Evolutionary conservation across 1,140 invertebrate species (phyloP).

Genomic region (Zeugodacus cucurbitae): DNA sequence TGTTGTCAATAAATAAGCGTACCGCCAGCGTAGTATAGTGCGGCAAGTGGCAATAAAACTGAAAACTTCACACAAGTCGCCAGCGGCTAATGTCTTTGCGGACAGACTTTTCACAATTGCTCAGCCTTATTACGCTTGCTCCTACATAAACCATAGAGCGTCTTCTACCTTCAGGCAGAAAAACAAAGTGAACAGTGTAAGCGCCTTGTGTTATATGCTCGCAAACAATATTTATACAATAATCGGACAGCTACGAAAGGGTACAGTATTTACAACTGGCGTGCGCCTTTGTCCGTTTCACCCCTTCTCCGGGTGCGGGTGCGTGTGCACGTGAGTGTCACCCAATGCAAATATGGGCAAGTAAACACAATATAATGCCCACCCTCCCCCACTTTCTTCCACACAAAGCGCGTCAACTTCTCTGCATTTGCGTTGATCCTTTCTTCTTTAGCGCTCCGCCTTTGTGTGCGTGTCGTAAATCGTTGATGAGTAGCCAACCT

Average conservation of each 20-base stretch:
- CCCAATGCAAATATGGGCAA: conserved; percentile 24
- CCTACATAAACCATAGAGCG: not conserved
- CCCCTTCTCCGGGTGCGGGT: not conserved
- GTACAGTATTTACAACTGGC: not conserved
- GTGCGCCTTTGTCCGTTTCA: not conserved
- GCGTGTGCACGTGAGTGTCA: not conserved
- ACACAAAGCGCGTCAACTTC: not conserved
- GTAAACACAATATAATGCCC: not conserved
- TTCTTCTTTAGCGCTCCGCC: not conserved
- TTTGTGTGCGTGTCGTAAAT: not conserved
- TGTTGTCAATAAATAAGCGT: conserved; percentile 17
- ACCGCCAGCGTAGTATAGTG: not conserved
- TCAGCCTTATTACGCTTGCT: not conserved
- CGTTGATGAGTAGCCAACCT: not conserved
- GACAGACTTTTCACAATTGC: not conserved
- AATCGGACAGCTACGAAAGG: not conserved
- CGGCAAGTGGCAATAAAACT: conserved; percentile 3
- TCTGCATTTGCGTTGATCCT: not conserved
- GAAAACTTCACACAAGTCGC: conserved; percentile 3
- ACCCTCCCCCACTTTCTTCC: not conserved
- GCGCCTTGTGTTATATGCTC: not conserved
- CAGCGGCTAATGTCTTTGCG: not conserved
- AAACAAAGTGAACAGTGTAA: not conserved
- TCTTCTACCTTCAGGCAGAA: not conserved
- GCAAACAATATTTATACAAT: not conserved